Evolutionary conservation across 2,888 invertebrate species (phyloP).

Genomic region (Matsumyia berberina): DNA sequence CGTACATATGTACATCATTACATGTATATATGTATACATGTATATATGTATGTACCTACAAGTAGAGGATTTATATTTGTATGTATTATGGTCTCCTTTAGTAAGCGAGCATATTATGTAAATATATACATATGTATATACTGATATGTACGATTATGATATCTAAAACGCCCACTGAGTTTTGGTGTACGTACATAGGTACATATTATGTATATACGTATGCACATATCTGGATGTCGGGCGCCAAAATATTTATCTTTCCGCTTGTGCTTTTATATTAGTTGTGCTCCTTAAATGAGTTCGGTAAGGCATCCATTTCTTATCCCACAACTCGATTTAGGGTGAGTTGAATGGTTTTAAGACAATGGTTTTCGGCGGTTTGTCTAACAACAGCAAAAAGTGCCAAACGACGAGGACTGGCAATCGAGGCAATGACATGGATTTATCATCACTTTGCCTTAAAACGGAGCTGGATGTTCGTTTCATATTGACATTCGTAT

Average conservation of each 20-base stretch:
- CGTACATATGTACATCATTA: no score
- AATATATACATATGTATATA: no score
- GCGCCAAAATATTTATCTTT: constrained; percentile 12
- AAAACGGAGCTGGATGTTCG: background rate
- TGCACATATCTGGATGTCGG: no score
- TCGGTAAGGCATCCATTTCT: background rate
- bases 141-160: no score
- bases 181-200: background rate
- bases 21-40: background rate
- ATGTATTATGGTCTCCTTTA: background rate
- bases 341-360: background rate
- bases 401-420: background rate
- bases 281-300: background rate
- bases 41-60: background rate
- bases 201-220: no score
- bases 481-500: background rate
- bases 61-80: no score
- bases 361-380: background rate
- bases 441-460: background rate
- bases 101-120: background rate
- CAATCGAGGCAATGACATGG: background rate
- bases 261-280: background rate
- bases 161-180: background rate
- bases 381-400: background rate
- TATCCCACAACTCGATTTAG: constrained; percentile 12